Evolutionary conservation across 35 echinoderm and acorn worm genomes (phyloP).

Genomic region (Ophioderma brevispina): DNA sequence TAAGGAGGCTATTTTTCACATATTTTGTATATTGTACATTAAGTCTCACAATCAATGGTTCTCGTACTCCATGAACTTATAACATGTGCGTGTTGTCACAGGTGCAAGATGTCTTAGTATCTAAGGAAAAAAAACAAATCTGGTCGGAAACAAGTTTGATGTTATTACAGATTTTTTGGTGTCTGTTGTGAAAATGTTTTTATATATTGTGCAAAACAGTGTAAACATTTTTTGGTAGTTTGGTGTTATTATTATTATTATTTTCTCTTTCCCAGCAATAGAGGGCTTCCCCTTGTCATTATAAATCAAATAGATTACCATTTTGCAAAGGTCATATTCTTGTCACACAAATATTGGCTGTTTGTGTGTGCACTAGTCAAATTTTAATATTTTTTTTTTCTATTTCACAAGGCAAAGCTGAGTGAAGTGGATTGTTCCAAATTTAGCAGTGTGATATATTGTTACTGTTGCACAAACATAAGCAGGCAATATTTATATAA

Average conservation of each 20-base stretch:
- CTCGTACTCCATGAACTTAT: background rate
- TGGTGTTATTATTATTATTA: background rate
- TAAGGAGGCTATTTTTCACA: background rate
- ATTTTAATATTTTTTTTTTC: no score
- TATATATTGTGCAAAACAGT: slow-evolving; percentile 10
- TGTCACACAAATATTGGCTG: no score
- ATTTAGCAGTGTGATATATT: no score
- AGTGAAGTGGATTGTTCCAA: no score
- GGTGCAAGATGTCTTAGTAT: background rate
- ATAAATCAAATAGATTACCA: background rate
- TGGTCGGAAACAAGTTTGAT: slow-evolving; percentile 13
- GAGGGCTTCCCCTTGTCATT: background rate
- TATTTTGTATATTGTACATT: slow-evolving; percentile 12
- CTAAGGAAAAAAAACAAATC: background rate
- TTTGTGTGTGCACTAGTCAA: no score
- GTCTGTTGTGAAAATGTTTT: background rate
- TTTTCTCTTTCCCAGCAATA: background rate
- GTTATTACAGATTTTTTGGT: background rate
- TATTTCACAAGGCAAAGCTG: no score
- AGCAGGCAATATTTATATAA: no score
- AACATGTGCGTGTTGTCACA: slow-evolving; percentile 4
- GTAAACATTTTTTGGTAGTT: slow-evolving; percentile 8
- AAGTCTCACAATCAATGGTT: background rate
- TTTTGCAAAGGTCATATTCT: no score
- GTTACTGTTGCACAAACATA: no score